Conservation (phyloP, 1,140 invertebrate genomes). For the Drosophila kurseongensis region DNA sequence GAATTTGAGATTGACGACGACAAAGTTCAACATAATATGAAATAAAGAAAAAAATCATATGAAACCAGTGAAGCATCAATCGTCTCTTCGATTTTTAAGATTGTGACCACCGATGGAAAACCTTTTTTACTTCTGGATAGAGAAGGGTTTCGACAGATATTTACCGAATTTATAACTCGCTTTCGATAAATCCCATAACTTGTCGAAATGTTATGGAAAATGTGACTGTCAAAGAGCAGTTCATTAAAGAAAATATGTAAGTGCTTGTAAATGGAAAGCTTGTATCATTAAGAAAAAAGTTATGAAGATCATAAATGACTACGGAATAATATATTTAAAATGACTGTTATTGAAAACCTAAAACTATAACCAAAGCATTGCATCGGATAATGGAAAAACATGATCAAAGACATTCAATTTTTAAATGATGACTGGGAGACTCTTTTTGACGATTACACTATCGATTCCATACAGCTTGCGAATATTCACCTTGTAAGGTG, state of each 20-base stretch:
- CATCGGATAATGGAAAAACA: constrained; percentile 25
- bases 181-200: constrained; percentile 14
- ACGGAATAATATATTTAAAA: neutral
- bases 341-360: constrained; percentile 5
- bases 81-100: neutral
- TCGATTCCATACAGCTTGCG: too few species aligned
- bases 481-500: too few species aligned
- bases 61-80: too few species aligned
- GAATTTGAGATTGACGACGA: neutral
- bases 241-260: constrained; percentile 3
- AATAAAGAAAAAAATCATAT: neutral
- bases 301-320: constrained; percentile 21
- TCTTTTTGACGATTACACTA: too few species aligned
- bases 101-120: constrained; percentile 8
- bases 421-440: too few species aligned
- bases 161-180: constrained; percentile 5
- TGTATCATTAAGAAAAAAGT: constrained; percentile 4
- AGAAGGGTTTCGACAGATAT: constrained; percentile 6
- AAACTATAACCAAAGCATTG: constrained; percentile 26
- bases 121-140: constrained; percentile 13
- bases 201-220: constrained; percentile 8
- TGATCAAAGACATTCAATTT: too few species aligned
- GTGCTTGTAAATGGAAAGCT: constrained; percentile 16
- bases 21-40: neutral
- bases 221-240: constrained; percentile 13